Evolutionary conservation across 2,888 invertebrate species (phyloP).

Genomic region (Galerucella nymphaeae): DNA sequence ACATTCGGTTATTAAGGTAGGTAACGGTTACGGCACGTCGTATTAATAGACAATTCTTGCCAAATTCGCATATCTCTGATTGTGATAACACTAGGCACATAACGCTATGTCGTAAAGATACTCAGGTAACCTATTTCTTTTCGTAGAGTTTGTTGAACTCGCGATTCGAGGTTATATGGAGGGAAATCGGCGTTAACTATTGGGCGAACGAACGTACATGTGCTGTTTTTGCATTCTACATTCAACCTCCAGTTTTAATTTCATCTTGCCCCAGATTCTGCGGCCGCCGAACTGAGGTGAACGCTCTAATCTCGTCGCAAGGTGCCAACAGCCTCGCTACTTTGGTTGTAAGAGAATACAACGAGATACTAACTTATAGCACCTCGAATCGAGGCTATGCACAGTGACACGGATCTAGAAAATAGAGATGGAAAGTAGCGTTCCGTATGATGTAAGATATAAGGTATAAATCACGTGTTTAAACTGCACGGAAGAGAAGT

Average conservation of each 20-base stretch:
- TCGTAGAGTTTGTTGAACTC: slow-evolving; percentile 63
- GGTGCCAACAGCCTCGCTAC: slow-evolving; percentile 63
- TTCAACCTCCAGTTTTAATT: slow-evolving; percentile 69
- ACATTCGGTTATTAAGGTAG: slow-evolving; percentile 1
- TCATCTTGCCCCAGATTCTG: slow-evolving; percentile 75
- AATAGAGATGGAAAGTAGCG: slow-evolving; percentile 35
- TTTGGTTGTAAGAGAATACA: slow-evolving; percentile 26
- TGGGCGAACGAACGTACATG: slow-evolving; percentile 60
- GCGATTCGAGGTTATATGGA: slow-evolving; percentile 59
- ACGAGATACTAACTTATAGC: slow-evolving; percentile 54
- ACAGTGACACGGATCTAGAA: slow-evolving; percentile 59
- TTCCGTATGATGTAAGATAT: background rate
- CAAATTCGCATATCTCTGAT: slow-evolving; percentile 35
- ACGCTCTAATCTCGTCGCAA: slow-evolving; percentile 70
- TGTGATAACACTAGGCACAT: slow-evolving; percentile 37
- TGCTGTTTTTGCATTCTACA: slow-evolving; percentile 64
- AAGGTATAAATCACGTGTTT: background rate
- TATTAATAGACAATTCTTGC: slow-evolving; percentile 19
- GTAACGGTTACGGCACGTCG: slow-evolving; percentile 2
- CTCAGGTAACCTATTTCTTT: slow-evolving; percentile 65
- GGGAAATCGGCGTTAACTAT: slow-evolving; percentile 53
- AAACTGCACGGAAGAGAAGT: background rate
- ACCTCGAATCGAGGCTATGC: slow-evolving; percentile 53
- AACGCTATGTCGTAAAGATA: slow-evolving; percentile 49
- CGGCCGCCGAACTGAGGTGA: slow-evolving; percentile 66